Evolutionary conservation across 2,797 vertebrate genomes (phyloP), one percentile per base, ranked within the genome.

Genomic region (Tokudaia muenninki): DNA sequence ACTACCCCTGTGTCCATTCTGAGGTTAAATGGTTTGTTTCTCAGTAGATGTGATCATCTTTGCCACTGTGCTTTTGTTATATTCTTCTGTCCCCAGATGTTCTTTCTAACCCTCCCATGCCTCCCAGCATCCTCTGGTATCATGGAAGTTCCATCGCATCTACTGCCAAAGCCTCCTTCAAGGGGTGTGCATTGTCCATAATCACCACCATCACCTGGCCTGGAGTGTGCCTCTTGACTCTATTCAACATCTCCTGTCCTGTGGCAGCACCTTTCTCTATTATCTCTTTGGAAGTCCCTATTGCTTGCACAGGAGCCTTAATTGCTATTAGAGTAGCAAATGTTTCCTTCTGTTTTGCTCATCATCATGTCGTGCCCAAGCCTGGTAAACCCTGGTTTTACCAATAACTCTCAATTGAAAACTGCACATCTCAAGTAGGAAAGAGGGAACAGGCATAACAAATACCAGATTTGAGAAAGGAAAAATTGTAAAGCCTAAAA

Each of bases 381-480:
- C 16, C 6, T 70, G 67, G 67, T 9, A 70, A 70, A 70, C 34
- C 67, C 67, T 19, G 16, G 34, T 6, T 70, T 29, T 57, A 26
- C 41, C 34, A 63, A 70, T 34, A 7, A 91, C 79, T 91, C 21
- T 59, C 50, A 74, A 3, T 29, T 12, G 2, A 7, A 95, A 5
- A 50, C 44, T 1, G 6, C 3, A 4, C 52, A 55, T 59, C 34
- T 6, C 16, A 29, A 12, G 7, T 4, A 4, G 37, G 16, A 4
- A 22, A 63, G 9, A 55, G 29, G 13, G 26, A 37, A 41, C 0
- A 0, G 3, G 8, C 55, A 9, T 0, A 8, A 13, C 1, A 9
- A 79, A 8, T 6, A 2, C 37, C 50, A 92, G 83, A 87, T 70
- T 90, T 79, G 47, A 70, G 2, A 4, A 14, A 2, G 4, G 21